Conservation (phyloP, 2,113 vertebrate species). For the Athene noctua region DNA sequence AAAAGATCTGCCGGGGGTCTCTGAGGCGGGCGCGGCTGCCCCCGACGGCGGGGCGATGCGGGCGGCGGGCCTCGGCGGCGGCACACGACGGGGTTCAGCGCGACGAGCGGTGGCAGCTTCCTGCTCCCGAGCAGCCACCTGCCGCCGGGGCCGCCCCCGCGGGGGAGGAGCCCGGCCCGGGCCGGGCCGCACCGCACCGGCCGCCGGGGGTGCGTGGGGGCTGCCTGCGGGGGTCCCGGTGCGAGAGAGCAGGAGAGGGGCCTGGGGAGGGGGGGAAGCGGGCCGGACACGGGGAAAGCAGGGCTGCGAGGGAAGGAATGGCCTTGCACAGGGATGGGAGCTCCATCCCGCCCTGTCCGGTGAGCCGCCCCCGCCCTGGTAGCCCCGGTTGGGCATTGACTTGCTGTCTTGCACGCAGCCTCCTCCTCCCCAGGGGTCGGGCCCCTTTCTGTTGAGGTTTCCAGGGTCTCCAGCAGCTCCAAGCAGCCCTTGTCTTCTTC, state of each 20-base stretch:
- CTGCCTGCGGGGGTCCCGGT: background rate
- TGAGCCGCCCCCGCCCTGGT: rapidly evolving
- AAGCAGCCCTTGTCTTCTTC: background rate
- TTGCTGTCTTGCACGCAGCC: background rate
- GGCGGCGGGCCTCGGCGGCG: background rate
- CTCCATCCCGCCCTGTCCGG: rapidly evolving
- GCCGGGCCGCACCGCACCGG: background rate
- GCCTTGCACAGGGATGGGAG: rapidly evolving
- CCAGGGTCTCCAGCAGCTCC: background rate
- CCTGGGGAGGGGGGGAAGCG: background rate
- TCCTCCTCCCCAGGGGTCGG: background rate
- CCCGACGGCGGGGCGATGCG: background rate
- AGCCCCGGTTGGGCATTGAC: rapidly evolving
- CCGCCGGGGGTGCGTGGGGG: background rate
- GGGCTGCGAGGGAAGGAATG: rapidly evolving
- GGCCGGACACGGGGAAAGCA: background rate
- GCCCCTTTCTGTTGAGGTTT: background rate
- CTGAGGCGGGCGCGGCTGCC: background rate
- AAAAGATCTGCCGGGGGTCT: background rate
- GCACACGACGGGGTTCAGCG: background rate
- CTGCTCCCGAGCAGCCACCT: conserved; percentile 73
- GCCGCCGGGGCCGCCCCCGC: conserved; percentile 61
- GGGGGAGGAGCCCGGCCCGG: conserved; percentile 34
- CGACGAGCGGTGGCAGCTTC: conserved; percentile 66
- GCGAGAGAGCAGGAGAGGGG: background rate